phyloP scores from a whole-genome alignment of 2,113 vertebrate genomes.

The Archocentrus centrarchus region DNA sequence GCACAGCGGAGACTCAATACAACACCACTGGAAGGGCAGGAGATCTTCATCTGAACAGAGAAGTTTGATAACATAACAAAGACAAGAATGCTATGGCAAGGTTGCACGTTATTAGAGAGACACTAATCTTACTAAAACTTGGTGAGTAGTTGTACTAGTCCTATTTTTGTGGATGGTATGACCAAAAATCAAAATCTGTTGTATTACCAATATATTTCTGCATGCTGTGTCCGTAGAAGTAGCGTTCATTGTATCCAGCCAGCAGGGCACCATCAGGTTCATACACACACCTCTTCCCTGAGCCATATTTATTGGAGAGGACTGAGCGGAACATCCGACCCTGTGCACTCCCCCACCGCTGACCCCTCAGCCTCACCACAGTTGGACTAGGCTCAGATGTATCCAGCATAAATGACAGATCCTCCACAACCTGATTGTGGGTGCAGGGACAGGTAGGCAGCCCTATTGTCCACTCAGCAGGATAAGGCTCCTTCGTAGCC shows the following conservation, averaged over 20 bases:
- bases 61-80: not conserved
- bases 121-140: not conserved
- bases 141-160: not conserved
- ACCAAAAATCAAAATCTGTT: not conserved
- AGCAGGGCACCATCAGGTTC: slow-evolving; percentile 80
- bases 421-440: slow-evolving; percentile 75
- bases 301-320: slow-evolving; percentile 72
- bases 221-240: slow-evolving; percentile 67
- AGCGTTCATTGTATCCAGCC: slow-evolving; percentile 82
- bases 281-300: slow-evolving; percentile 84
- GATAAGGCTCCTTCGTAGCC: slow-evolving; percentile 77
- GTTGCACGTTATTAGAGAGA: not conserved
- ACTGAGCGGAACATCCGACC: slow-evolving; percentile 77
- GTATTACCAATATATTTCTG: slow-evolving; percentile 81
- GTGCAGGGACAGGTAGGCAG: slow-evolving; percentile 81
- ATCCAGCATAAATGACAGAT: slow-evolving; percentile 78
- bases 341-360: slow-evolving; percentile 71
- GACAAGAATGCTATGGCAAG: not conserved
- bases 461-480: slow-evolving; percentile 69
- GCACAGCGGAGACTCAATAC: slow-evolving; percentile 79
- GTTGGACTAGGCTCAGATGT: slow-evolving; percentile 31
- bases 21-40: slow-evolving; percentile 86
- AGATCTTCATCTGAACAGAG: slow-evolving; percentile 80
- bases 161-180: not conserved
- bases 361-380: slow-evolving; percentile 64